Percentiles rank a stretch among this genome's conserved stretches.
Conservation (phyloP, 1,140 invertebrate genomes). For the Drosophila paulistorum region DNA sequence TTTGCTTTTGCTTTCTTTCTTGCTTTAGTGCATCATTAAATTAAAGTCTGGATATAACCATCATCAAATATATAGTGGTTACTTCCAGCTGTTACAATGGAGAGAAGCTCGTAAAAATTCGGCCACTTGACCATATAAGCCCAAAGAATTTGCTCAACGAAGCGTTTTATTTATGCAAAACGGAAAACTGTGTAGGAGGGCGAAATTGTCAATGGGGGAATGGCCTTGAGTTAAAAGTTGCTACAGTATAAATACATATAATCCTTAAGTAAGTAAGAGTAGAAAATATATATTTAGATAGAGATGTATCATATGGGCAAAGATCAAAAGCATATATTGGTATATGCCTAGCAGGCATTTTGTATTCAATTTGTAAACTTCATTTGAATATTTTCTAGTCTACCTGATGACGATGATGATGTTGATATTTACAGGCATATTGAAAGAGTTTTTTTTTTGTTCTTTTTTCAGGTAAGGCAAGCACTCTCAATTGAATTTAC, state of each 20-base stretch:
- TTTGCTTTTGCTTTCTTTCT: background rate
- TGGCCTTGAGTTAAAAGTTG: slow-evolving; percentile 1
- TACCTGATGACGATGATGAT: background rate
- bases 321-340: slow-evolving; percentile 12
- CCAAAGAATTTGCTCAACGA: slow-evolving; percentile 5
- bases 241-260: slow-evolving; percentile 11
- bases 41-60: slow-evolving; percentile 16
- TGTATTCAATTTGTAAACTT: slow-evolving; percentile 7
- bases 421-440: background rate
- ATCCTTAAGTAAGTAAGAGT: slow-evolving; percentile 8
- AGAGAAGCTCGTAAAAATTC: slow-evolving; percentile 16
- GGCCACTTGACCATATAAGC: slow-evolving; percentile 17
- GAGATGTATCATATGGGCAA: background rate
- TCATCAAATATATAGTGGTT: slow-evolving; percentile 22
- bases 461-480: background rate
- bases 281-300: background rate
- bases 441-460: slow-evolving; percentile 4
- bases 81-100: slow-evolving; percentile 16
- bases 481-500: slow-evolving; percentile 11
- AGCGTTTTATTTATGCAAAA: slow-evolving; percentile 13
- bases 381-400: slow-evolving; percentile 18
- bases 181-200: background rate
- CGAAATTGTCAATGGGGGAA: background rate
- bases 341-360: background rate
- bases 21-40: slow-evolving; percentile 20